A percentile compares a stretch with the other conserved stretches of the same genome.
phyloP scores from a whole-genome alignment of 2,113 vertebrate genomes.

The Zapus hudsonius region DNA sequence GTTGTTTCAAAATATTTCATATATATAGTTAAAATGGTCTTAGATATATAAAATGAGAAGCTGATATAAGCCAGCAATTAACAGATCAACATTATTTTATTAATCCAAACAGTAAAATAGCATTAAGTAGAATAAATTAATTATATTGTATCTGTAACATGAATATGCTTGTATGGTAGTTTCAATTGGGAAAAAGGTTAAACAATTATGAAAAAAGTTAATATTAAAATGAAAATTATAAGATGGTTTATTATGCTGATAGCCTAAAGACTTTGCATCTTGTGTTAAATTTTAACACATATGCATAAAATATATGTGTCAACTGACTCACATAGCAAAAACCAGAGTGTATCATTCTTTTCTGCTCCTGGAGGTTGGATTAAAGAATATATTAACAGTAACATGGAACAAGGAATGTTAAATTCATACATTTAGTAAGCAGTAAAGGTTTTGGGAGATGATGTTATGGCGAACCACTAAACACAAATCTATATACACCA shows the following conservation, averaged over 20 bases:
- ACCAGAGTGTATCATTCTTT: background rate
- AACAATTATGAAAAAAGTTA: constrained; percentile 17
- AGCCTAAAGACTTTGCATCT: constrained; percentile 14
- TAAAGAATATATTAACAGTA: background rate
- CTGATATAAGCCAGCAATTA: constrained; percentile 18
- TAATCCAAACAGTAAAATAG: constrained; percentile 5
- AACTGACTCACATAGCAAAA: background rate
- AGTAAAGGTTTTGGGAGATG: constrained; percentile 35
- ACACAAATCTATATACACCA: constrained; percentile 15
- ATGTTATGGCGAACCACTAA: constrained; percentile 22
- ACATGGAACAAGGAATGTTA: background rate
- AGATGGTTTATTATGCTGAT: background rate
- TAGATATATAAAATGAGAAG: constrained; percentile 36
- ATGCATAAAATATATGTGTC: background rate
- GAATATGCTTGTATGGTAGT: background rate
- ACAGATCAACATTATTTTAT: background rate
- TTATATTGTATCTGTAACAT: constrained; percentile 39
- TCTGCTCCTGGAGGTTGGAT: background rate
- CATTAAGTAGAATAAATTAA: constrained; percentile 41
- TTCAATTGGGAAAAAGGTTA: constrained; percentile 47
- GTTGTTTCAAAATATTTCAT: constrained; percentile 49
- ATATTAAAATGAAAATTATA: constrained; percentile 32
- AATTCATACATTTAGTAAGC: background rate
- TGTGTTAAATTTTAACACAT: constrained; percentile 28
- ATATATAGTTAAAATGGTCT: constrained; percentile 33